Evolutionary conservation across 1,140 invertebrate genomes (phyloP).

Genomic region (Drosophila sechellia): DNA sequence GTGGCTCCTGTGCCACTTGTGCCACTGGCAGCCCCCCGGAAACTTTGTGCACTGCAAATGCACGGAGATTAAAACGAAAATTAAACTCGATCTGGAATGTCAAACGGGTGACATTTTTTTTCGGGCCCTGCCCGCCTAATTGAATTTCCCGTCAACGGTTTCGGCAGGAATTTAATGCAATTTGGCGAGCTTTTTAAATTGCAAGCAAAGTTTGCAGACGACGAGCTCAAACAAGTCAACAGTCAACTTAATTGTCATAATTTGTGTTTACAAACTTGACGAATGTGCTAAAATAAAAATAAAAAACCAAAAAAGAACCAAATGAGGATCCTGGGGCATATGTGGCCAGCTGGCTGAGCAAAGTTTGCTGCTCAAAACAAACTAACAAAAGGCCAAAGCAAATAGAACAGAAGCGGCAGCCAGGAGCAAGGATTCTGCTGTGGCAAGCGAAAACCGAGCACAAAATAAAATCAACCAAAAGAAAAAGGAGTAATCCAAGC

Average conservation of each 20-base stretch:
- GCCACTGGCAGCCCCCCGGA: slow-evolving; percentile 49
- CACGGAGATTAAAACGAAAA: slow-evolving; percentile 61
- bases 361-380: slow-evolving; percentile 66
- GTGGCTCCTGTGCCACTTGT: slow-evolving; percentile 5
- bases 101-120: slow-evolving; percentile 33
- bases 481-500: not conserved
- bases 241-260: slow-evolving; percentile 82
- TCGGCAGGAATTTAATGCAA: slow-evolving; percentile 66
- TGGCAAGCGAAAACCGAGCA: slow-evolving; percentile 33
- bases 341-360: slow-evolving; percentile 63
- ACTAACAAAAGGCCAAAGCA: slow-evolving; percentile 77
- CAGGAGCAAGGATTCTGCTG: slow-evolving; percentile 51
- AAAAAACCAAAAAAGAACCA: not conserved
- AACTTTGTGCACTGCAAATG: slow-evolving; percentile 57
- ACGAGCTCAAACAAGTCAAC: slow-evolving; percentile 57
- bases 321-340: slow-evolving; percentile 41
- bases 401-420: slow-evolving; percentile 59
- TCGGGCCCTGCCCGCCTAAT: slow-evolving; percentile 40
- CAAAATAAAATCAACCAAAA: slow-evolving; percentile 34
- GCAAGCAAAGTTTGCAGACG: slow-evolving; percentile 67
- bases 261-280: slow-evolving; percentile 80
- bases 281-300: slow-evolving; percentile 57
- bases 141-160: slow-evolving; percentile 57
- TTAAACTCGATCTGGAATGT: slow-evolving; percentile 40
- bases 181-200: slow-evolving; percentile 59